A percentile compares a stretch with the other conserved stretches of the same genome.
Evolutionary conservation across 1,140 invertebrate species (phyloP).

Genomic region (Capitella teleta): DNA sequence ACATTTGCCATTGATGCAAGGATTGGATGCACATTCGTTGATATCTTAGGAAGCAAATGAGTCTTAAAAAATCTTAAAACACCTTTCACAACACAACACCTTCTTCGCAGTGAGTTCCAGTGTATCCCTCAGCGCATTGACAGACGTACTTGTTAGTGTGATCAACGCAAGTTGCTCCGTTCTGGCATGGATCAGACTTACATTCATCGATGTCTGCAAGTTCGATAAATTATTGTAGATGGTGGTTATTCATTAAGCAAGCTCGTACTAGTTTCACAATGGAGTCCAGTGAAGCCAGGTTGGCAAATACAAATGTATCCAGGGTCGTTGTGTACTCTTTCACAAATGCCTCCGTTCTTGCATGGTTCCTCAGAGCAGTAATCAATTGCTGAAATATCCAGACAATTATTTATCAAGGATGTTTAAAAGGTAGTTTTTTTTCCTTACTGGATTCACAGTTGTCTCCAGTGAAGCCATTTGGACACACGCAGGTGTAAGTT

Average conservation of each 20-base stretch:
- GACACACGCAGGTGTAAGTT: background rate
- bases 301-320: background rate
- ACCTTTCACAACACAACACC: background rate
- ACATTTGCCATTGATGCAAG: conserved; percentile 12
- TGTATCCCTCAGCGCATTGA: background rate
- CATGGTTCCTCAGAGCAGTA: no score
- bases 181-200: background rate
- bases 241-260: no score
- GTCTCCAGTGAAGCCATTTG: background rate
- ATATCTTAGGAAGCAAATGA: no score
- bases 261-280: background rate
- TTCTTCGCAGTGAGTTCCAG: background rate
- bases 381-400: no score
- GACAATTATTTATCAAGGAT: no score
- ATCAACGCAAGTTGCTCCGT: background rate
- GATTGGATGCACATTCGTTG: conserved; percentile 13
- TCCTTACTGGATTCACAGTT: background rate
- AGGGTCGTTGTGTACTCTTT: no score
- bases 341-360: no score
- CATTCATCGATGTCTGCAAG: background rate
- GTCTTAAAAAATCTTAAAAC: no score
- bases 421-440: no score
- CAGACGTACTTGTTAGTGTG: background rate
- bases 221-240: no score
- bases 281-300: background rate